phyloP scores from a whole-genome alignment of 2,888 invertebrate genomes.

The Alloscopus bannaensis region DNA sequence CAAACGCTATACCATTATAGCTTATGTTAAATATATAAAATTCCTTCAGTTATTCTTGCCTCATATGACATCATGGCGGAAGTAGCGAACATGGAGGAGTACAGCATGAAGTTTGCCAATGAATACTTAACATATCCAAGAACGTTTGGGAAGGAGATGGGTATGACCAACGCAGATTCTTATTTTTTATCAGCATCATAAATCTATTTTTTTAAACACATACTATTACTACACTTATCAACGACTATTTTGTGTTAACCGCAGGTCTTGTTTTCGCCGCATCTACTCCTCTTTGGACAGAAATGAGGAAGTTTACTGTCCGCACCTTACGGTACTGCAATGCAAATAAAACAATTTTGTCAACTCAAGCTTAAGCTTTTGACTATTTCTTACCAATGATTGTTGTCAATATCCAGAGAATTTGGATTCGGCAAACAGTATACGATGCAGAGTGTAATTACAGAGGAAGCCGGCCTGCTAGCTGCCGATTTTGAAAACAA shows the following conservation, averaged over 20 bases:
- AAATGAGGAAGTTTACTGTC: constrained; percentile 65
- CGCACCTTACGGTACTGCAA: constrained; percentile 44
- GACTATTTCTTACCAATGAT: no score
- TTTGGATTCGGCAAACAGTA: constrained; percentile 52
- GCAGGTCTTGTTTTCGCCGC: constrained; percentile 43
- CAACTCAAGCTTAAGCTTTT: neutral
- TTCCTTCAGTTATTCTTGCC: constrained; percentile 34
- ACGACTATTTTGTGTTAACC: no score
- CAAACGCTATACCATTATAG: no score
- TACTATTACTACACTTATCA: no score
- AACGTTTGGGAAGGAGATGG: constrained; percentile 68
- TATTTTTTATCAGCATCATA: no score
- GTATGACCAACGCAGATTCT: no score
- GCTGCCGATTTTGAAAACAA: constrained; percentile 37
- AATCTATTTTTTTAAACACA: no score
- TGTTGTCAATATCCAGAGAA: constrained; percentile 33
- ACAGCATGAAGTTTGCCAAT: constrained; percentile 51
- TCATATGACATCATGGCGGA: constrained; percentile 53
- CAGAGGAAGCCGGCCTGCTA: constrained; percentile 41
- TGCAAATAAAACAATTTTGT: neutral
- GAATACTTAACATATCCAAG: constrained; percentile 41
- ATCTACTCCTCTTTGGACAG: constrained; percentile 58
- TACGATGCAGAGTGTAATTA: constrained; percentile 65
- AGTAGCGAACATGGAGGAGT: constrained; percentile 58
- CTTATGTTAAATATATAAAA: neutral